Evolutionary conservation across 2,113 vertebrate species (phyloP).

Genomic region (Xyliphius kryptos): DNA sequence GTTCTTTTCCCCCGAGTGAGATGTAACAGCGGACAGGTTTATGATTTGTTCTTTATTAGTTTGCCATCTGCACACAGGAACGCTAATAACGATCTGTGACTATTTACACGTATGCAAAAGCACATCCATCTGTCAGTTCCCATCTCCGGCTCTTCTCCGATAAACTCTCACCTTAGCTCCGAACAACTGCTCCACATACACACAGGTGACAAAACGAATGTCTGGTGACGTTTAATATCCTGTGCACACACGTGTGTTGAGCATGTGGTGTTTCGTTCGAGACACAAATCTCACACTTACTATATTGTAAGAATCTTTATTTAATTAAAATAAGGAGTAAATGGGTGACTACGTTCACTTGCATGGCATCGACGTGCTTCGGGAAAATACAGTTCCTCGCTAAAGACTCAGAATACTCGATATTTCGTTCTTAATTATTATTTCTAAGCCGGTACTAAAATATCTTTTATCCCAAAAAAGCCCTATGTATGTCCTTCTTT

Average conservation of each 20-base stretch:
- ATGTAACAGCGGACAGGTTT: conserved; percentile 63
- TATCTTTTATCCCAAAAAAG: too few relatives aligned
- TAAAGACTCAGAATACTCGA: too few relatives aligned
- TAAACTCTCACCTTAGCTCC: conserved; percentile 71
- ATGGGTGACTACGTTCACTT: conserved; percentile 6
- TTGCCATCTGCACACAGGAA: conserved; percentile 74
- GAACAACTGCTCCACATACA: conserved; percentile 70
- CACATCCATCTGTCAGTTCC: conserved; percentile 76
- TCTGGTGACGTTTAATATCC: conserved; percentile 59
- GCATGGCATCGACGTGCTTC: too few relatives aligned
- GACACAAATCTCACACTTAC: not conserved
- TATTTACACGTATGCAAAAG: conserved; percentile 69
- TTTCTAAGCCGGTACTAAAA: too few relatives aligned
- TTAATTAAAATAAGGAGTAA: conserved; percentile 7
- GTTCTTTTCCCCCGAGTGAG: conserved; percentile 41
- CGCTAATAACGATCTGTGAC: conserved; percentile 73
- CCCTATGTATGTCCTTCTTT: too few relatives aligned
- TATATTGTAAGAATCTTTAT: conserved; percentile 9
- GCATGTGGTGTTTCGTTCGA: conserved; percentile 4
- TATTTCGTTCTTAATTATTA: too few relatives aligned
- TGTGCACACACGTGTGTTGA: conserved; percentile 23
- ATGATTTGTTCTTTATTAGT: conserved; percentile 73
- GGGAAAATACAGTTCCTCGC: too few relatives aligned
- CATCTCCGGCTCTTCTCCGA: conserved; percentile 65
- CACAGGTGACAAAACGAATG: conserved; percentile 64